Percentiles rank a stretch among this genome's conserved stretches.
phyloP scores from a whole-genome alignment of 2,797 vertebrate genomes.

The Denticeps clupeoides region DNA sequence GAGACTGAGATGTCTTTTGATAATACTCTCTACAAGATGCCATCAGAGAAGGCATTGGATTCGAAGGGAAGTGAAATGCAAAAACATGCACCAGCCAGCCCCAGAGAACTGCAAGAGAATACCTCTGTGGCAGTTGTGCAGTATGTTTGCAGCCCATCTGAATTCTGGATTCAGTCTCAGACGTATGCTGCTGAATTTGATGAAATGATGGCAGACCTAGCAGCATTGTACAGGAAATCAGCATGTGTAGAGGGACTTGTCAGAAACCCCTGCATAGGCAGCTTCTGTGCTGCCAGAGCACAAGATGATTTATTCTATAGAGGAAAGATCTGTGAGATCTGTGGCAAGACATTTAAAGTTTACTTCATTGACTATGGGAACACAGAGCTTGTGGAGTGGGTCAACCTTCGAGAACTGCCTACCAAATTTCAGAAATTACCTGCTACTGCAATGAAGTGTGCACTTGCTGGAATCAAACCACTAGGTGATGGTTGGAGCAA shows the following conservation, averaged over 20 bases:
- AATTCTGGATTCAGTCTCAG: slow-evolving; percentile 78
- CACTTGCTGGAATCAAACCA: slow-evolving; percentile 61
- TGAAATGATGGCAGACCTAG: slow-evolving; percentile 58
- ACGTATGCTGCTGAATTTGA: slow-evolving; percentile 54
- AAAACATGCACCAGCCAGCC: neutral
- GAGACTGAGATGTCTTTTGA: slow-evolving; percentile 36
- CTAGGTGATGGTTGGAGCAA: slow-evolving; percentile 60
- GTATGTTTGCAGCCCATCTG: slow-evolving; percentile 61
- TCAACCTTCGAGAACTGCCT: slow-evolving; percentile 58
- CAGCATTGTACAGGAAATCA: slow-evolving; percentile 57
- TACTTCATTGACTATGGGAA: slow-evolving; percentile 76
- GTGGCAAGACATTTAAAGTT: slow-evolving; percentile 46
- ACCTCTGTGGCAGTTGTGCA: slow-evolving; percentile 58
- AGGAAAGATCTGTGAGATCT: slow-evolving; percentile 55
- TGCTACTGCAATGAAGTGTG: slow-evolving; percentile 67
- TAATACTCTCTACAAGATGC: slow-evolving; percentile 23
- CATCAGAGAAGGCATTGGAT: slow-evolving; percentile 5
- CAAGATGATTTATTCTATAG: slow-evolving; percentile 69
- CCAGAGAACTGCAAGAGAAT: too few species aligned
- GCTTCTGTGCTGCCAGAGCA: slow-evolving; percentile 71
- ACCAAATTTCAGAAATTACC: slow-evolving; percentile 62
- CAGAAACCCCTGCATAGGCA: slow-evolving; percentile 52
- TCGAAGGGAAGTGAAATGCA: slow-evolving; percentile 5
- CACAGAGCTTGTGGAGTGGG: slow-evolving; percentile 50
- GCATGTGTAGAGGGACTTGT: slow-evolving; percentile 39